Conservation (phyloP, 1,140 invertebrate species). For the Ylistrum balloti region DNA sequence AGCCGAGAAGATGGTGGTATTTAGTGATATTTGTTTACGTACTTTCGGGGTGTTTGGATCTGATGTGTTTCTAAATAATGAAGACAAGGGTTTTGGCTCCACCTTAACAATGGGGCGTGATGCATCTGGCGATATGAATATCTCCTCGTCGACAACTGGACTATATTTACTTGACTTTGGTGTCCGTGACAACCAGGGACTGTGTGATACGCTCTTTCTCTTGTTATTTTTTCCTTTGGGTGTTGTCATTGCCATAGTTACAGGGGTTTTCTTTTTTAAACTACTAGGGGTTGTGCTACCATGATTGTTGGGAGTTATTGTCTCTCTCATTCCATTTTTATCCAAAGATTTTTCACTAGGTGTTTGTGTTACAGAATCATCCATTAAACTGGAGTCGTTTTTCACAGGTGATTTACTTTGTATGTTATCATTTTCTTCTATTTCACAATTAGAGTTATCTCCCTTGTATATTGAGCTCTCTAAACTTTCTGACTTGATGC, state of each 20-base stretch:
- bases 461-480: not conserved
- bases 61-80: not conserved
- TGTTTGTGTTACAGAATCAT: too few species aligned
- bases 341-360: too few species aligned
- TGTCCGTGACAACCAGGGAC: conserved; percentile 55
- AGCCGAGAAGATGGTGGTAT: conserved; percentile 52
- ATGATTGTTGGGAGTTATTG: not conserved
- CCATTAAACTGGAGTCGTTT: too few species aligned
- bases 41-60: conserved; percentile 44
- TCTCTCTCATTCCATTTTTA: not conserved
- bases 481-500: too few species aligned
- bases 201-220: conserved; percentile 53
- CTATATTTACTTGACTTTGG: conserved; percentile 47
- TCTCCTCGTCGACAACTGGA: conserved; percentile 54
- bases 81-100: not conserved
- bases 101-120: conserved; percentile 46
- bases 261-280: not conserved
- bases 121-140: conserved; percentile 58
- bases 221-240: conserved; percentile 37
- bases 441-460: not conserved
- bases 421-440: conserved; percentile 11
- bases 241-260: conserved; percentile 46
- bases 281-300: too few species aligned
- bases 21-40: conserved; percentile 44
- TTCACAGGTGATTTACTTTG: not conserved